Base-by-base conservation (phyloP, 2,888 invertebrate genomes). In the Rhorus exstirpatorius region DNA sequence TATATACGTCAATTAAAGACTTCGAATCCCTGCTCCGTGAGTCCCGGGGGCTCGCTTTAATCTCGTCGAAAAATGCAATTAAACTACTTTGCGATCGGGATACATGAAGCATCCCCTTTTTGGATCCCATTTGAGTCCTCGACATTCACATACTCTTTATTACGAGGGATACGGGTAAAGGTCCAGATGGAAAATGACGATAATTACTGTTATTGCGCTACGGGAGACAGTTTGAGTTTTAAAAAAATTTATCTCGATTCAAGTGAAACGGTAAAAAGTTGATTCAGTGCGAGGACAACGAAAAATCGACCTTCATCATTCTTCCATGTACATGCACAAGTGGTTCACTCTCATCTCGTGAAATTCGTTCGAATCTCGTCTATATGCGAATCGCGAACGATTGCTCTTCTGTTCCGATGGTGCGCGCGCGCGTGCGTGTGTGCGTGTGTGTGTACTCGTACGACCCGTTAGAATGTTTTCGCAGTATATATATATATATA, bases 21-120 rank as follows among this genome's bases (percentile, higher is more conserved):
- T 17, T 3, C 10, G 49, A 35, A 53, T 51, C 51, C 8, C 35
- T 7, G 19, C 60, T 78, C 75, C 53, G 79, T 76, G 53, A 31
- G 60, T 49, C 60, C 74, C 60, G 63, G 46, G 46, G 44, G 81
- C 41, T 17, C 81, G 85, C 87, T 89, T 89, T 89, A 90, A 90
- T 90, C 89, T 89, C 87, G 84, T 80, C 84, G 87, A 70, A 70
- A 87, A 90, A 90, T 90, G 89, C 89, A 90, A 90, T 90, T 90
- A 90, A 90, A 89, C 89, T 88, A 88, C 88, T 87, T 87, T 85
- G 84, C 86, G 31, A 19, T 38, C 4, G 26, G 4, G n/a, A 17
- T 10, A 60, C 70, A 63, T 70, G 67, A 60, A 70, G 77, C 55
- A 74, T 81, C 49, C 65, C 70, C 17, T 26, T 70, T 14, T 21